Percentiles rank a stretch among this genome's conserved stretches.
phyloP scores from a whole-genome alignment of 2,797 vertebrate genomes.

The Gambelia wislizenii region DNA sequence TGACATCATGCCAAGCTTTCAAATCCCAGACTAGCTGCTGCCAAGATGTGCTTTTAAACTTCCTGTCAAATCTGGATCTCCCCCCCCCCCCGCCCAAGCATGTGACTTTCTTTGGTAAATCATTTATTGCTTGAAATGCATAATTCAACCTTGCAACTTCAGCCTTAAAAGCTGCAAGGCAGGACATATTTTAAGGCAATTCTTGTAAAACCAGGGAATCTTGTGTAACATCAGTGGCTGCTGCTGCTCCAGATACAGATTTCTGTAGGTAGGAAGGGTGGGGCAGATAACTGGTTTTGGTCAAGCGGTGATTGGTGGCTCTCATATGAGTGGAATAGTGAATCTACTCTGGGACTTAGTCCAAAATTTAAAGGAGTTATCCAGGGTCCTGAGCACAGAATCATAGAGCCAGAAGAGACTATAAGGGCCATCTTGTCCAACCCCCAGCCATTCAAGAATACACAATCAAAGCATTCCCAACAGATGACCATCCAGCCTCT shows the following conservation, averaged over 20 bases:
- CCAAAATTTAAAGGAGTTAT: too few species aligned
- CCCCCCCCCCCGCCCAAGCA: conserved; percentile 9
- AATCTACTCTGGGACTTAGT: too few species aligned
- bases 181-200: conserved; percentile 43
- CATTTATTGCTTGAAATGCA: conserved; percentile 65
- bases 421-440: too few species aligned
- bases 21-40: conserved; percentile 72
- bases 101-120: conserved; percentile 61
- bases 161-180: conserved; percentile 11
- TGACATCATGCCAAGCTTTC: conserved; percentile 62
- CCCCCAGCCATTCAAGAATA: too few species aligned
- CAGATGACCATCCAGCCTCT: too few species aligned
- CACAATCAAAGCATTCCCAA: too few species aligned
- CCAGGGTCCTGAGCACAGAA: too few species aligned
- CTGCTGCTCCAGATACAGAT: background rate
- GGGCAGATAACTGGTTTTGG: background rate
- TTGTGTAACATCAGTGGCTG: background rate
- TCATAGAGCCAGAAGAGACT: too few species aligned
- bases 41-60: conserved; percentile 52
- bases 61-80: conserved; percentile 31
- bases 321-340: background rate
- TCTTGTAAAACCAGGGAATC: background rate
- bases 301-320: too few species aligned
- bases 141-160: conserved; percentile 60
- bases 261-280: background rate